These are phyloP conservation scores for Enteromius anoplus DNA, from an alignment of 2,797 vertebrate genomes.

Conservation along the genomic window DNA sequence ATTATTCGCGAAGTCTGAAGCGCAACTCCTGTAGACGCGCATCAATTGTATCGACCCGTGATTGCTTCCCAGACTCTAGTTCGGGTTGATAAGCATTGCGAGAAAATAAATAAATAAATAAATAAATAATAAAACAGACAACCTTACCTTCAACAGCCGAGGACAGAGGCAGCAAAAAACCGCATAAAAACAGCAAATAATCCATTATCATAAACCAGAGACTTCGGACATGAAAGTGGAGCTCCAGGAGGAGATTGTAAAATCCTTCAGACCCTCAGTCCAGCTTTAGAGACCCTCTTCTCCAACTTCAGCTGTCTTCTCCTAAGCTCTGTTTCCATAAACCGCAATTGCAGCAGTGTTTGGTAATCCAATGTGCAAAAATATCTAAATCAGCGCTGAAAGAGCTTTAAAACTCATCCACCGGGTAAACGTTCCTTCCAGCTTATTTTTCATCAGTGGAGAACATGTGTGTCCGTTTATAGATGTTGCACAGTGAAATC, in stretches of 20 bases:
- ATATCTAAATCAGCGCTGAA: conserved; percentile 8
- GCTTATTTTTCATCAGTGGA: conserved; percentile 23
- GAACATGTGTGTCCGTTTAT: conserved; percentile 35
- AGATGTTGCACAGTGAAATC: conserved; percentile 54
- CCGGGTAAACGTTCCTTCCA: not conserved
- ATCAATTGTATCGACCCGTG: conserved; percentile 5
- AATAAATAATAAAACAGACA: not conserved
- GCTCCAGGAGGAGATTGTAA: conserved; percentile 64
- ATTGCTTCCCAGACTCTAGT: conserved; percentile 1
- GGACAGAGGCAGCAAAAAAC: conserved; percentile 76
- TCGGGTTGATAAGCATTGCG: not conserved
- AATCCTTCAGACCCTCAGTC: conserved; percentile 73
- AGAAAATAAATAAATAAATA: not conserved
- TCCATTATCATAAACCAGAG: conserved; percentile 81
- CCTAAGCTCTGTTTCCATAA: conserved; percentile 70
- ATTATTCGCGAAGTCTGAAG: not conserved
- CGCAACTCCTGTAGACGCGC: conserved; percentile 4
- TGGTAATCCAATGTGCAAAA: conserved; percentile 37
- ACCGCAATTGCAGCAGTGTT: conserved; percentile 46
- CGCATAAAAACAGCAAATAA: conserved; percentile 83
- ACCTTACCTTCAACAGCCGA: conserved; percentile 81
- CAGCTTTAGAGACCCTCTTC: conserved; percentile 50
- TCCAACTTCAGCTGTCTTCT: conserved; percentile 66
- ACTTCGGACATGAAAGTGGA: conserved; percentile 77
- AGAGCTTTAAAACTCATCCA: conserved; percentile 22